A percentile compares a stretch with the other conserved stretches of the same genome.
Evolutionary conservation across 2,888 invertebrate species (phyloP).

Genomic region (Spatulosminthurus flaviceps): DNA sequence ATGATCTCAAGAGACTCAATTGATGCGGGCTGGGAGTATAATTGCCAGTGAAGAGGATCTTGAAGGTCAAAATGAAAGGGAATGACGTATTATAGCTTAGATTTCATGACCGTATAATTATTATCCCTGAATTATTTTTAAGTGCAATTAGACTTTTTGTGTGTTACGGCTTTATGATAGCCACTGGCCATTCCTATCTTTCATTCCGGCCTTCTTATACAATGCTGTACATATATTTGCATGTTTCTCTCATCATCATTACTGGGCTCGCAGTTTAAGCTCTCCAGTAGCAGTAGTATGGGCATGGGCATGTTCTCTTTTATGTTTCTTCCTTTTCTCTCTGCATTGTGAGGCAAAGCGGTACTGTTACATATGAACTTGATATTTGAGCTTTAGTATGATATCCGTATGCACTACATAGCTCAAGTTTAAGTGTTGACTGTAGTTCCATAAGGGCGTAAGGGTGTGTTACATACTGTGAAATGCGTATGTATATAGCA

Average conservation of each 20-base stretch:
- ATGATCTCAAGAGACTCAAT: conserved; percentile 60
- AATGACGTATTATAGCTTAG: conserved; percentile 45
- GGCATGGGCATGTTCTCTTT: no score
- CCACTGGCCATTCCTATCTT: conserved; percentile 36
- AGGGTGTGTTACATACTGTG: no score
- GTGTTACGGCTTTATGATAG: conserved; percentile 55
- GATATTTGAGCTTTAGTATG: neutral
- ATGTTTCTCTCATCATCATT: conserved; percentile 28
- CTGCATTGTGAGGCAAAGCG: no score
- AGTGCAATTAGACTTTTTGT: conserved; percentile 60
- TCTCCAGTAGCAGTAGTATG: no score
- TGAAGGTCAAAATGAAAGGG: conserved; percentile 54
- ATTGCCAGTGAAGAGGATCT: conserved; percentile 51
- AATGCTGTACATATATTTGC: conserved; percentile 30
- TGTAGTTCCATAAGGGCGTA: no score
- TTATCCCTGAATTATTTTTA: conserved; percentile 59
- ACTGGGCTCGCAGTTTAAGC: neutral
- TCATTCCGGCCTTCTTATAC: neutral
- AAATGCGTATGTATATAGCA: no score
- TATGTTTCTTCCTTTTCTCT: no score
- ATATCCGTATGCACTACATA: no score
- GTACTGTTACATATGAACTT: no score
- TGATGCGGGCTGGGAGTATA: conserved; percentile 59
- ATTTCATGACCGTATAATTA: conserved; percentile 58
- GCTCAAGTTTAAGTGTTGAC: no score